Evolutionary conservation across 2,797 vertebrate genomes (phyloP).

Genomic region (Emydoidea blandingii): DNA sequence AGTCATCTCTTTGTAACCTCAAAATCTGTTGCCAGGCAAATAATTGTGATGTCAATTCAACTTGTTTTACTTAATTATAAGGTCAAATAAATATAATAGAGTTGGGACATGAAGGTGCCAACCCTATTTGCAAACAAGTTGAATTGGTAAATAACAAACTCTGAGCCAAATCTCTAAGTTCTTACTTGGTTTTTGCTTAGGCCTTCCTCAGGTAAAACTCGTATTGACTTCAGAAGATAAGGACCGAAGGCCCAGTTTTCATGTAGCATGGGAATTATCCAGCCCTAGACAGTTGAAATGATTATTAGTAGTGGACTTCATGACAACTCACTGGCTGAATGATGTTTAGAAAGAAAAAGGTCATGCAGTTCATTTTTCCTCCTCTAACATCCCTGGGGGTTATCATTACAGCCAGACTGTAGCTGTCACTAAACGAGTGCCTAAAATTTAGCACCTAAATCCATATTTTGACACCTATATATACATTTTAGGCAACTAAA

Average conservation of each 20-base stretch:
- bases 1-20: neutral
- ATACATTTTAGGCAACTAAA: neutral
- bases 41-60: neutral
- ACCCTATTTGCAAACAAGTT: neutral
- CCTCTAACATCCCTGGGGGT: neutral
- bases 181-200: neutral
- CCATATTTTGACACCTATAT: neutral
- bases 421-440: neutral
- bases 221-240: neutral
- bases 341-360: slow-evolving; percentile 41
- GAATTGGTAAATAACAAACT: neutral
- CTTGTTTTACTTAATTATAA: neutral
- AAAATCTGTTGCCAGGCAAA: neutral
- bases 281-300: slow-evolving; percentile 18
- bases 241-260: neutral
- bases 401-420: neutral
- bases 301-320: slow-evolving; percentile 11
- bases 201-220: neutral
- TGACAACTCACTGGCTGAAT: slow-evolving; percentile 21
- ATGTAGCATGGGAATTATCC: slow-evolving; percentile 5
- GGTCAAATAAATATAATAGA: neutral
- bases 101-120: neutral
- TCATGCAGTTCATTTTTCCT: neutral
- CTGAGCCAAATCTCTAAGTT: neutral
- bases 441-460: neutral